Conservation (phyloP, 2,113 vertebrate species). For the Bos indicus region DNA sequence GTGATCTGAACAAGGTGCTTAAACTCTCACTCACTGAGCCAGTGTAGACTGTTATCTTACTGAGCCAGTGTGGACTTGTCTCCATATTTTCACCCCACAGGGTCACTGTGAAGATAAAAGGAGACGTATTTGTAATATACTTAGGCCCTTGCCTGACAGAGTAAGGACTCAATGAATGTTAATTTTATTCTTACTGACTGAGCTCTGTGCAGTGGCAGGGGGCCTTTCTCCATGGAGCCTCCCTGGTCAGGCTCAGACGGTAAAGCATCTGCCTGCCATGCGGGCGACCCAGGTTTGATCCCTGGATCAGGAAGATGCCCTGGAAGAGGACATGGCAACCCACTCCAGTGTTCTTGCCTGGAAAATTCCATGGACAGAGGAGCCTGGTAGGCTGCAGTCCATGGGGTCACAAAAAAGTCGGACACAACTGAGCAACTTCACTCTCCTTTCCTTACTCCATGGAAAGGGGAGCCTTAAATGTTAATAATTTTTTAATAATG, state of each 20-base stretch:
- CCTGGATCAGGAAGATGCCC: background rate
- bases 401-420: background rate
- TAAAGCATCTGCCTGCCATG: background rate
- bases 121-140: background rate
- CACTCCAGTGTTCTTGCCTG: background rate
- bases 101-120: background rate
- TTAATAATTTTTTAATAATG: background rate
- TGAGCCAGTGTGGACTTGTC: background rate
- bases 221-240: background rate
- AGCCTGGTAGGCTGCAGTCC: background rate
- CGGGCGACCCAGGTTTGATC: fast-evolving
- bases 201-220: background rate
- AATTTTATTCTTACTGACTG: background rate
- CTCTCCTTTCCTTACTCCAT: background rate
- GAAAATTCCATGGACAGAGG: background rate
- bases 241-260: background rate
- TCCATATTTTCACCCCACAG: background rate
- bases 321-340: background rate
- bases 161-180: background rate
- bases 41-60: background rate
- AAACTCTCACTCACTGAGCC: background rate
- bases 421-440: background rate
- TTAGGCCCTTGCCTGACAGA: background rate
- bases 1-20: background rate
- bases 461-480: background rate